Evolutionary conservation across 2,113 vertebrate species (phyloP).

Genomic region (Rhombomys opimus): DNA sequence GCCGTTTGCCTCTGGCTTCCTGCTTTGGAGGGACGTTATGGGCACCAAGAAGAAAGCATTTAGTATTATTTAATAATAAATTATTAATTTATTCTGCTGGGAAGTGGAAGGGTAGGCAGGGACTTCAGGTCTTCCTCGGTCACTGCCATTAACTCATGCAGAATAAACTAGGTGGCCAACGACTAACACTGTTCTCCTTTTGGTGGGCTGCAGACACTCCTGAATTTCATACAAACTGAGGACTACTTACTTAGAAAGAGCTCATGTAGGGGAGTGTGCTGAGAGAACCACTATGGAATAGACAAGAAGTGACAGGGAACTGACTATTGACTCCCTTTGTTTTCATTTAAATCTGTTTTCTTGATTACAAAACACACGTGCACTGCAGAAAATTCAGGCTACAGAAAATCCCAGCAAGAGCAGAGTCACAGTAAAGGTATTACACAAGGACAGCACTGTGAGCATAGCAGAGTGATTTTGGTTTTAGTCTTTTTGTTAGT

Average conservation of each 20-base stretch:
- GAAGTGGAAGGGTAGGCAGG: background rate
- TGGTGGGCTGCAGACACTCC: background rate
- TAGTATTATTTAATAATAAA: background rate
- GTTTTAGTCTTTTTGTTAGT: background rate
- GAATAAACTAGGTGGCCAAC: background rate
- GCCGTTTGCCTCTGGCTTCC: background rate
- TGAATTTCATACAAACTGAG: background rate
- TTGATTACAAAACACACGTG: constrained; percentile 18
- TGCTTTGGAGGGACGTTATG: background rate
- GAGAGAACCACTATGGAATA: background rate
- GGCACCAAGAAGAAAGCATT: constrained; percentile 23
- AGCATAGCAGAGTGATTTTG: background rate
- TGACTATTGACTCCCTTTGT: background rate
- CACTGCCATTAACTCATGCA: background rate
- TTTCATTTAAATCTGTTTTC: constrained; percentile 33
- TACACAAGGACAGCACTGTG: background rate
- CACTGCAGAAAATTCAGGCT: constrained; percentile 41
- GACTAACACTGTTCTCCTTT: background rate
- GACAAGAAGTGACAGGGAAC: background rate
- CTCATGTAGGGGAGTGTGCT: background rate
- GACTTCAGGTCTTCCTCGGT: background rate
- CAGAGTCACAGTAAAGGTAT: background rate
- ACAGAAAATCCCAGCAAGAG: background rate
- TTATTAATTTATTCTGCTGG: background rate
- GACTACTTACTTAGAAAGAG: background rate